Conservation (phyloP, 1,140 invertebrate genomes). For the Drosophila jambulina region DNA sequence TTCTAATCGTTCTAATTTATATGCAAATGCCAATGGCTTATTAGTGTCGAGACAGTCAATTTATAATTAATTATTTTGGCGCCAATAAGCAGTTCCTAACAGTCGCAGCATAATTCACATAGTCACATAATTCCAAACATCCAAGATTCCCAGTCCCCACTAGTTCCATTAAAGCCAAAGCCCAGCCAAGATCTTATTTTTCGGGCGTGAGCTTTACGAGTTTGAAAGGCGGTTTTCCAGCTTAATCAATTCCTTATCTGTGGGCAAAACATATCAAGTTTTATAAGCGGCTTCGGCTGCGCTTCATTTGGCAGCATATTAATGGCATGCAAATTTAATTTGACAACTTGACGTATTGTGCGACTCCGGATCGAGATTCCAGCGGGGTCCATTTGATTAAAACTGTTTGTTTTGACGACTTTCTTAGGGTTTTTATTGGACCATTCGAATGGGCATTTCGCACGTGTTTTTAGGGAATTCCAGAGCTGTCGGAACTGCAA, state of each 20-base stretch:
- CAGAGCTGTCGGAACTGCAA: constrained; percentile 29
- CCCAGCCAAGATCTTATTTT: constrained; percentile 28
- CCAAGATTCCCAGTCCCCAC: constrained; percentile 24
- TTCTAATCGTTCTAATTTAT: constrained; percentile 80
- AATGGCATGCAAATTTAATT: constrained; percentile 65
- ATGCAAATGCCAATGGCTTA: constrained; percentile 74
- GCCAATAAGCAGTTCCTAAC: constrained; percentile 51
- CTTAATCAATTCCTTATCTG: constrained; percentile 49
- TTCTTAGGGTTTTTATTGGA: constrained; percentile 50
- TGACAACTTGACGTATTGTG: constrained; percentile 63
- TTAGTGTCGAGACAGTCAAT: constrained; percentile 60
- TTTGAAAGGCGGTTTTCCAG: constrained; percentile 62
- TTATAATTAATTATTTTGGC: constrained; percentile 77
- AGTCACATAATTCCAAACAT: constrained; percentile 49
- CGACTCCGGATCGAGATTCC: constrained; percentile 15
- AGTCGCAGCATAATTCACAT: constrained; percentile 45
- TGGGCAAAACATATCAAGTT: constrained; percentile 54
- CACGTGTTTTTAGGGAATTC: constrained; percentile 67
- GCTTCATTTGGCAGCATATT: constrained; percentile 55
- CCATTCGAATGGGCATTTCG: constrained; percentile 42
- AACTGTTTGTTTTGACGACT: constrained; percentile 68
- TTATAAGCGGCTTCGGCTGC: constrained; percentile 42
- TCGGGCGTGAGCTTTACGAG: constrained; percentile 30
- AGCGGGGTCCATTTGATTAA: constrained; percentile 30
- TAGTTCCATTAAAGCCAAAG: constrained; percentile 39